Percentiles rank a stretch among this genome's conserved stretches.
Evolutionary conservation across 2,888 invertebrate genomes (phyloP).

Genomic region (Glyphotaelius pellucidus): DNA sequence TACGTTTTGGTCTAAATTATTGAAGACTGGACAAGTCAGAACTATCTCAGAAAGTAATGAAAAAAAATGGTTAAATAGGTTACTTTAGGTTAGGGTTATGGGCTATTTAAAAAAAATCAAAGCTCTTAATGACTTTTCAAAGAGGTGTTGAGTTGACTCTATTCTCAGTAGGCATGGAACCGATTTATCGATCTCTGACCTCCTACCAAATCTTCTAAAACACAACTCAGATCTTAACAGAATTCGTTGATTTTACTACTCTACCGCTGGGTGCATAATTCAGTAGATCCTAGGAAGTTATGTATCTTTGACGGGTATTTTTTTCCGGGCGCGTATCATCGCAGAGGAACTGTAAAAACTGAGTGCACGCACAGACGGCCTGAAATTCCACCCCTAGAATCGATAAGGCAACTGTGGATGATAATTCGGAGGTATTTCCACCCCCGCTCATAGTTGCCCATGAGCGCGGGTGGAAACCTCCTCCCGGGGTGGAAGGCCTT

Average conservation of each 20-base stretch:
- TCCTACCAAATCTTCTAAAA: background rate
- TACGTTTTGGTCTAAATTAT: too few species aligned
- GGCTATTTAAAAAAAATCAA: too few species aligned
- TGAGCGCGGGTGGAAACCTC: too few species aligned
- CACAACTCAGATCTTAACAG: background rate
- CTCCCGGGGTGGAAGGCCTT: background rate
- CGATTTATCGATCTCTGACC: background rate
- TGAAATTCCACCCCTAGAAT: slow-evolving; percentile 29
- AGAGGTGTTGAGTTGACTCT: too few species aligned
- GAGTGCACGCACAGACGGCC: slow-evolving; percentile 8
- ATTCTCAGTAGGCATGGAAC: too few species aligned
- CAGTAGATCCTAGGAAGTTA: background rate
- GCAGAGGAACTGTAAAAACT: slow-evolving; percentile 17
- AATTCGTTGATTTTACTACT: background rate
- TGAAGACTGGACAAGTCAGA: too few species aligned
- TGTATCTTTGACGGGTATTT: slow-evolving; percentile 15
- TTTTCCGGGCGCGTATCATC: slow-evolving; percentile 3
- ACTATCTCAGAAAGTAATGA: too few species aligned
- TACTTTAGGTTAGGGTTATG: too few species aligned
- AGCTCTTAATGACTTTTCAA: too few species aligned
- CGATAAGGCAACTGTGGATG: slow-evolving; percentile 51
- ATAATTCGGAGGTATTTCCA: slow-evolving; percentile 45
- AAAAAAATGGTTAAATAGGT: too few species aligned
- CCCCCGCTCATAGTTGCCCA: slow-evolving; percentile 12
- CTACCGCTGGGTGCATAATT: background rate